A percentile compares a stretch with the other conserved stretches of the same genome.
Evolutionary conservation across 2,113 vertebrate genomes (phyloP).

Genomic region (Dipodomys spectabilis): DNA sequence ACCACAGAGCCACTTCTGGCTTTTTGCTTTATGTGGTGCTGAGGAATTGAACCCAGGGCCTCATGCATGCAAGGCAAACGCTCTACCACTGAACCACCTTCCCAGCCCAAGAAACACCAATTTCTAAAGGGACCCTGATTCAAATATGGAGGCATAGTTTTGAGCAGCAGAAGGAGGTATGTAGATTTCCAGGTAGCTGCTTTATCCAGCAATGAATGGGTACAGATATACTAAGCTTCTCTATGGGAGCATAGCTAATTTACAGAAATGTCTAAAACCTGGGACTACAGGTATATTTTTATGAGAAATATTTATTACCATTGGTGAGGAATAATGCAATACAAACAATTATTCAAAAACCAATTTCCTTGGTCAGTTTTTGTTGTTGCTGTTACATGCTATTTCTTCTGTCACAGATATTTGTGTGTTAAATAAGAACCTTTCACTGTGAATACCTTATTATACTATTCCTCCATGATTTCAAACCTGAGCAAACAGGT

Average conservation of each 20-base stretch:
- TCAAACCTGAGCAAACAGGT: slow-evolving; percentile 21
- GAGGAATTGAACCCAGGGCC: too few relatives aligned
- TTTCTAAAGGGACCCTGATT: not conserved
- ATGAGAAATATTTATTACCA: slow-evolving; percentile 36
- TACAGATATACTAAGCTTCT: not conserved
- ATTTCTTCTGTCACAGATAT: not conserved
- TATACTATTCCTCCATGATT: not conserved
- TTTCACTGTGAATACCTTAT: not conserved
- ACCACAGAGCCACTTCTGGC: too few relatives aligned
- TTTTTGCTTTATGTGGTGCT: too few relatives aligned
- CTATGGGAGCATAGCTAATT: not conserved
- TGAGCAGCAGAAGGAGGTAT: not conserved
- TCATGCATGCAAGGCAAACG: too few relatives aligned
- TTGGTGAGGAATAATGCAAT: not conserved
- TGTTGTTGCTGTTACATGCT: not conserved
- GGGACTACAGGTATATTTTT: not conserved
- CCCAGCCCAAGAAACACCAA: not conserved
- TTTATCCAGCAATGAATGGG: not conserved
- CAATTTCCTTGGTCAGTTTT: slow-evolving; percentile 57
- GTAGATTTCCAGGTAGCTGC: not conserved
- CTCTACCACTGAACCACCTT: too few relatives aligned
- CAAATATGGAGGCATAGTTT: not conserved
- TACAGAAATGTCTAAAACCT: slow-evolving; percentile 11
- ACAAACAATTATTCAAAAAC: slow-evolving; percentile 65
- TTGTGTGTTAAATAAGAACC: slow-evolving; percentile 65